These are phyloP conservation scores for Scolanthus callimorphus DNA, from an alignment of 92 coral and sea anemone genomes.

Conservation along the genomic window DNA sequence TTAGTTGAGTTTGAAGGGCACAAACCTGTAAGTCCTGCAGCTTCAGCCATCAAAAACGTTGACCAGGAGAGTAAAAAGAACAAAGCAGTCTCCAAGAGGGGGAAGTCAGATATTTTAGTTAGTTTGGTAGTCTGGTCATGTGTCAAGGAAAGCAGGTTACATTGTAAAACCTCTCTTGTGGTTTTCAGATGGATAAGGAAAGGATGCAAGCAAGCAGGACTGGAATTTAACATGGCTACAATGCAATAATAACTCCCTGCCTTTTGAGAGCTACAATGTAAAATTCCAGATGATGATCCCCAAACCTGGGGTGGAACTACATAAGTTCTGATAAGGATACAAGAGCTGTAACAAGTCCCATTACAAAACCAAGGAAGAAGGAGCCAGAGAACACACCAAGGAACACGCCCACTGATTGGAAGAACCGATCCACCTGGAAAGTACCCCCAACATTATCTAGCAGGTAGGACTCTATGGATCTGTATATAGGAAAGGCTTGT, in stretches of 20 bases:
- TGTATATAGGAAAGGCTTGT: conserved; percentile 3
- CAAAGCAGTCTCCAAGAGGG: conserved; percentile 88
- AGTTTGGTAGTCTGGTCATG: conserved; percentile 75
- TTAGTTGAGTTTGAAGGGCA: too few relatives aligned
- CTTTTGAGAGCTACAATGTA: too few relatives aligned
- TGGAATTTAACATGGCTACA: too few relatives aligned
- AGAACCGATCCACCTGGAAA: conserved; percentile 68
- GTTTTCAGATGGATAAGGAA: too few relatives aligned
- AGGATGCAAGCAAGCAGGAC: too few relatives aligned
- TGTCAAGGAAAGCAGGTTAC: not conserved
- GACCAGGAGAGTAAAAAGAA: conserved; percentile 96
- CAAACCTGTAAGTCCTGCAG: conserved; percentile 91
- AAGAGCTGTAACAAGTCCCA: conserved; percentile 91
- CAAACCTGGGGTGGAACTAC: too few relatives aligned
- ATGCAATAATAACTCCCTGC: too few relatives aligned
- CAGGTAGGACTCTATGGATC: conserved; percentile 79
- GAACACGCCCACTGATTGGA: conserved; percentile 84
- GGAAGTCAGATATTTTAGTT: conserved; percentile 90
- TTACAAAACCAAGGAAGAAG: conserved; percentile 79
- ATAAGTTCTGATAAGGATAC: too few relatives aligned
- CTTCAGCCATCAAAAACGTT: conserved; percentile 99
- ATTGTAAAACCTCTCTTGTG: too few relatives aligned
- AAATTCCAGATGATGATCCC: too few relatives aligned
- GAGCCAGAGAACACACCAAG: conserved; percentile 97
- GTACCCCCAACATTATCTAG: conserved; percentile 62